phyloP scores from a whole-genome alignment of 2,113 vertebrate genomes.

The Gymnarchus niloticus region DNA sequence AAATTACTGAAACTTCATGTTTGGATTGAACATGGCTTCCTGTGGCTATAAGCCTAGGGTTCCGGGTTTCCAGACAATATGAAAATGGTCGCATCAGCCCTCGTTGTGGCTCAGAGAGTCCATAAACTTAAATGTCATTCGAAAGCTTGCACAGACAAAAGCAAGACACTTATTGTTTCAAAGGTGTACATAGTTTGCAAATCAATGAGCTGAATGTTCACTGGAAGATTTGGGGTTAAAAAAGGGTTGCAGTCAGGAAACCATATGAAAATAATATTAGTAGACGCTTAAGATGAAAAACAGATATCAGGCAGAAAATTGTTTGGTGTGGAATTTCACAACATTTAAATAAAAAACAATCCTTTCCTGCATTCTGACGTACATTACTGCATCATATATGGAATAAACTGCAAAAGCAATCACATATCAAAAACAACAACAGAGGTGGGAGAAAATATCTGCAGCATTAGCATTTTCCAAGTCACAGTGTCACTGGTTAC shows the following conservation, averaged over 20 bases:
- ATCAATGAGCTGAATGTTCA: background rate
- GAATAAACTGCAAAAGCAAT: conserved; percentile 3
- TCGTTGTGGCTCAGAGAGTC: background rate
- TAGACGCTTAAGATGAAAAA: background rate
- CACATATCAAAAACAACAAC: background rate
- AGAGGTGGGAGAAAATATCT: background rate
- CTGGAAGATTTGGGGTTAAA: background rate
- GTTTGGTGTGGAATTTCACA: conserved; percentile 5
- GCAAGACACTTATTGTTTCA: background rate
- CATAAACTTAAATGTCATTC: background rate
- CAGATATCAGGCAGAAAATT: conserved; percentile 10
- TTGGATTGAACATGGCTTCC: background rate
- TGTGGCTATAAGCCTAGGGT: background rate
- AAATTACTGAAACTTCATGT: background rate
- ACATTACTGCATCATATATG: background rate
- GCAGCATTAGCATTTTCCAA: background rate
- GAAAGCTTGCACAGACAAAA: background rate
- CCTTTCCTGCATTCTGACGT: conserved; percentile 5
- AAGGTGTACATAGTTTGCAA: background rate
- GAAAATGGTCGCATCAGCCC: background rate
- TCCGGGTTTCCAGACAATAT: background rate
- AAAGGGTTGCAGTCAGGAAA: background rate
- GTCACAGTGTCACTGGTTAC: background rate
- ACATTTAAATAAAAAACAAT: background rate
- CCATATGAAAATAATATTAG: background rate